A percentile compares a stretch with the other conserved stretches of the same genome.
Evolutionary conservation across 1,140 invertebrate genomes (phyloP).

Genomic region (Protaetia brevitarsis): DNA sequence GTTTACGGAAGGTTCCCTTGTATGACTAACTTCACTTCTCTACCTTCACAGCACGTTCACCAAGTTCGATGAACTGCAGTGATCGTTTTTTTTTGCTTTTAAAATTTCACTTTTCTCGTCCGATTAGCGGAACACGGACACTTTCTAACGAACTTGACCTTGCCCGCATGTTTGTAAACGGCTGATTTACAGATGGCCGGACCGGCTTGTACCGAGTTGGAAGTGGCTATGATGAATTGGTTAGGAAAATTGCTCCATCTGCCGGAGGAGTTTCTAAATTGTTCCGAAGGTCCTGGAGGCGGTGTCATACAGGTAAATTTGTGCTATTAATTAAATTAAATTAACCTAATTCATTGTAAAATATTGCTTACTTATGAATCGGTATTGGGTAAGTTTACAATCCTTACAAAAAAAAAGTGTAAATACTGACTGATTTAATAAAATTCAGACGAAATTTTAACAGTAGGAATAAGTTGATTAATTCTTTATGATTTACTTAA

Average conservation of each 20-base stretch:
- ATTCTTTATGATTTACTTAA: too few species aligned
- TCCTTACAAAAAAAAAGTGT: too few species aligned
- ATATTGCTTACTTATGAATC: not conserved
- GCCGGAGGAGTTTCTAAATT: conserved; percentile 79
- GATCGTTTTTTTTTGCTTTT: not conserved
- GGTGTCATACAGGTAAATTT: conserved; percentile 82
- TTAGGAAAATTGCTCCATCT: conserved; percentile 87
- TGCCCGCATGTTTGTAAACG: conserved; percentile 32
- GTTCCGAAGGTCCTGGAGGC: conserved; percentile 73
- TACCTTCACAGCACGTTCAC: not conserved
- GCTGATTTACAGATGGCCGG: conserved; percentile 84
- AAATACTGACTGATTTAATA: too few species aligned
- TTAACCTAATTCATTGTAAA: not conserved
- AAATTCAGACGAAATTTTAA: too few species aligned
- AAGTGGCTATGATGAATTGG: conserved; percentile 94
- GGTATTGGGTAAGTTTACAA: conserved; percentile 5
- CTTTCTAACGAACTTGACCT: conserved; percentile 22
- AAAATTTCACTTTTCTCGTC: conserved; percentile 4
- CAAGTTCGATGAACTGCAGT: not conserved
- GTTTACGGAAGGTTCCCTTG: too few species aligned
- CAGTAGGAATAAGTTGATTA: too few species aligned
- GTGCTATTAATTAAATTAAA: not conserved
- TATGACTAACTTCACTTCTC: too few species aligned
- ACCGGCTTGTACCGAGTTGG: conserved; percentile 92
- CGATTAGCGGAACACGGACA: not conserved